Conservation (phyloP, 2,797 vertebrate species). For the Apodemus agrarius region DNA sequence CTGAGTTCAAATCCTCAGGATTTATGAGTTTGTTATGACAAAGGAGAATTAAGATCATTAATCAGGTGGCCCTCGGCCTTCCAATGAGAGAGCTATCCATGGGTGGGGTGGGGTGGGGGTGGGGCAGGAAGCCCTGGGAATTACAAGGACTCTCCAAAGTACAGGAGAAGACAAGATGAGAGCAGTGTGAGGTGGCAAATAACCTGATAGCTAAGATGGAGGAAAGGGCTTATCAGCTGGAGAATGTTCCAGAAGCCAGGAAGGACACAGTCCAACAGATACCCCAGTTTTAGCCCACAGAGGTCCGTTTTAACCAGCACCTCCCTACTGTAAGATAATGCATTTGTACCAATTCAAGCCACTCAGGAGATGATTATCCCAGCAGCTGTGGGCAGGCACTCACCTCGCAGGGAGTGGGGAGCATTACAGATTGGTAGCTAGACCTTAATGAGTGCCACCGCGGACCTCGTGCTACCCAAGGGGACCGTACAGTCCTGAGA, state of each 20-base stretch:
- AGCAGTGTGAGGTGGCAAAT: background rate
- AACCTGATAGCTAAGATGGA: background rate
- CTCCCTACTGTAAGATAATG: background rate
- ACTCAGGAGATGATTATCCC: background rate
- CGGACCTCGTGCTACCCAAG: background rate
- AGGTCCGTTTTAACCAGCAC: background rate
- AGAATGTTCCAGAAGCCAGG: background rate
- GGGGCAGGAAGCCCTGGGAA: background rate
- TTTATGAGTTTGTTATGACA: background rate
- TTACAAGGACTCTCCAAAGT: background rate
- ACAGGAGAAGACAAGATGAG: background rate
- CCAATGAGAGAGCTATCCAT: background rate
- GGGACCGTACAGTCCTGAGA: background rate
- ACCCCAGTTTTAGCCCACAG: background rate
- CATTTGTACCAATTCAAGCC: background rate
- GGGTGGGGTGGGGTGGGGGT: no score
- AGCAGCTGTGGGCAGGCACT: background rate
- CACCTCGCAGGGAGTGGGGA: background rate
- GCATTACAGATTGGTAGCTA: background rate
- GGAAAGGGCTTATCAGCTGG: background rate
- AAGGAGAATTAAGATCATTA: background rate
- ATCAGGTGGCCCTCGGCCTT: background rate
- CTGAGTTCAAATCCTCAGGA: background rate
- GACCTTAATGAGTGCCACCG: background rate
- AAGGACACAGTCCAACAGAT: background rate